Conservation (phyloP, 2,797 vertebrate species). For the Squalus acanthias region DNA sequence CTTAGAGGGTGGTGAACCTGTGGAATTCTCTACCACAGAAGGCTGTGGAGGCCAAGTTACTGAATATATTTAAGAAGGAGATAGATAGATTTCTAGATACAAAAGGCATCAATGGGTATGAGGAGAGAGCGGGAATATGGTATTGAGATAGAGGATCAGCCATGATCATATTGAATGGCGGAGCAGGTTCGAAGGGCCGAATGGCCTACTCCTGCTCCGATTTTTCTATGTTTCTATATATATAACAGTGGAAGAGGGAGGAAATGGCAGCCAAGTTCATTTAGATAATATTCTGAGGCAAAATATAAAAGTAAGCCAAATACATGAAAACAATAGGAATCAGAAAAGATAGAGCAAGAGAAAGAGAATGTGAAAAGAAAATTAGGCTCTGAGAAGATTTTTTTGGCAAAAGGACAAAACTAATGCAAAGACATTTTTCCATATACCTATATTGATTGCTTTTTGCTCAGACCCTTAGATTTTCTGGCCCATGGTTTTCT, state of each 20-base stretch:
- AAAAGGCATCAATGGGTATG: too few species aligned
- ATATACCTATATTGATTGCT: background rate
- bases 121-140: too few species aligned
- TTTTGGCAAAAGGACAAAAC: background rate
- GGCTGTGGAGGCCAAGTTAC: too few species aligned
- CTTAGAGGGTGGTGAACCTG: too few species aligned
- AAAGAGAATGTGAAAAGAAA: background rate
- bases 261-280: background rate
- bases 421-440: too few species aligned
- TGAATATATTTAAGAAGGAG: too few species aligned
- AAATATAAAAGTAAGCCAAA: background rate
- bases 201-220: too few species aligned
- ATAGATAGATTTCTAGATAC: too few species aligned
- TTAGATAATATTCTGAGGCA: background rate
- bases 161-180: too few species aligned
- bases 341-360: background rate
- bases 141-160: too few species aligned
- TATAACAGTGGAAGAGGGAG: background rate
- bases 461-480: background rate
- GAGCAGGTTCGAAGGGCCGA: too few species aligned
- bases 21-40: too few species aligned
- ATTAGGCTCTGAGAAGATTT: background rate
- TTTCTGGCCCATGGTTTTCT: background rate
- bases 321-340: background rate
- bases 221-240: background rate